Percentiles rank a stretch among this genome's conserved stretches.
These are phyloP conservation scores for Porites lobata DNA, from an alignment of 92 coral and sea anemone species.

Conservation along the genomic window DNA sequence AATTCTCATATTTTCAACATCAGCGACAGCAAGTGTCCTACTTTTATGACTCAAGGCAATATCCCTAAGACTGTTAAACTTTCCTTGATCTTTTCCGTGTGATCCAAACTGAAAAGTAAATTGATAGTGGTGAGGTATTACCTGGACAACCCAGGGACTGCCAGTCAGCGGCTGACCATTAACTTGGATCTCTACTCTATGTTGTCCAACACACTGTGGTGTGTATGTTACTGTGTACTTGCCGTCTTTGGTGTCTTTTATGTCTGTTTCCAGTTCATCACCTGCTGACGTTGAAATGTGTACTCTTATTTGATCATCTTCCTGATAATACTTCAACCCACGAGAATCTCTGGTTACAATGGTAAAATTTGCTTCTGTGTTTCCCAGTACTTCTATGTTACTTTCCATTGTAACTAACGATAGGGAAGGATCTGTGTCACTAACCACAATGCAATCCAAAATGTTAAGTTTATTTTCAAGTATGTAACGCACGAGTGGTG, in stretches of 20 bases:
- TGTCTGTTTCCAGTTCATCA: constrained; percentile 1
- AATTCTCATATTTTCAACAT: not conserved
- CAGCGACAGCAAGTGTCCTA: constrained; percentile 12
- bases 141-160: no score
- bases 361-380: not conserved
- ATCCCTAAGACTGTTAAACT: not conserved
- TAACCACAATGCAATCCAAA: constrained; percentile 54
- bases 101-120: not conserved
- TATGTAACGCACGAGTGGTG: not conserved
- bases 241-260: no score
- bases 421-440: constrained; percentile 42
- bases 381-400: constrained; percentile 35
- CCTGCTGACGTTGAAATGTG: constrained; percentile 33
- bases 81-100: constrained; percentile 3
- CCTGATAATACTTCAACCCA: constrained; percentile 64
- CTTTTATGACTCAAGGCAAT: not conserved
- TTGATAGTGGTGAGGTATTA: constrained; percentile 5
- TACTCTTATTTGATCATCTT: constrained; percentile 63
- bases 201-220: no score
- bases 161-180: no score
- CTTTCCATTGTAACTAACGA: constrained; percentile 53
- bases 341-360: constrained; percentile 57
- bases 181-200: no score
- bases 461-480: not conserved
- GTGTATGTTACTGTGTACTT: no score